phyloP scores from a whole-genome alignment of 2,113 vertebrate species.

The Camelus bactrianus region DNA sequence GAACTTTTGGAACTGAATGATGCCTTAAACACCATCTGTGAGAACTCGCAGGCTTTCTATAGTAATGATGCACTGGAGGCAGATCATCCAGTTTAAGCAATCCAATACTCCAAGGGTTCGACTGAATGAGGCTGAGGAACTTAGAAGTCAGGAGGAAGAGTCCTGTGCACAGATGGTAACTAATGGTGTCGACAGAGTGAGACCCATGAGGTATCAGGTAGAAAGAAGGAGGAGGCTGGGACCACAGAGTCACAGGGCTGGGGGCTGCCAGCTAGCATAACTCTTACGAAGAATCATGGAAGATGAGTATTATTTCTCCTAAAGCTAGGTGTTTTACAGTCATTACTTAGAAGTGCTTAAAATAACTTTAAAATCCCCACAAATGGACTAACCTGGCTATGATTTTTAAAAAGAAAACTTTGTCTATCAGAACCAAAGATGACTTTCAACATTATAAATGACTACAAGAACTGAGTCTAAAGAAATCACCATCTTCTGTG shows the following conservation, averaged over 20 bases:
- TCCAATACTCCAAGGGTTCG: not conserved
- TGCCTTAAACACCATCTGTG: not conserved
- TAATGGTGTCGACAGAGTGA: not conserved
- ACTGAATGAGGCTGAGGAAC: not conserved
- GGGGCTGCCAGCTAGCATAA: not conserved
- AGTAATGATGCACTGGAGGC: not conserved
- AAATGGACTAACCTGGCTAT: not conserved
- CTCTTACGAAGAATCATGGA: not conserved
- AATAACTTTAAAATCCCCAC: not conserved
- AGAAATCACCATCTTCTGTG: not conserved
- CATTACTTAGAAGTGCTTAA: not conserved
- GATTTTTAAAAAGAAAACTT: not conserved
- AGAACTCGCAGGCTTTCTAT: not conserved
- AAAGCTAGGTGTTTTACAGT: not conserved
- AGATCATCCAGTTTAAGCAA: not conserved
- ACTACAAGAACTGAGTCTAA: not conserved
- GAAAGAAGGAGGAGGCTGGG: fast-evolving
- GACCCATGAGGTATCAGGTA: not conserved
- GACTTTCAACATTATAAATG: not conserved
- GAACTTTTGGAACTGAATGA: not conserved
- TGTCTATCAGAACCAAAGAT: not conserved
- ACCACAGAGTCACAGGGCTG: no score
- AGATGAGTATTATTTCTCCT: not conserved
- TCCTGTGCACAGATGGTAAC: not conserved
- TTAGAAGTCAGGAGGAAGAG: not conserved